Conservation (phyloP, 2,113 vertebrate genomes). For the Procapra przewalskii region DNA sequence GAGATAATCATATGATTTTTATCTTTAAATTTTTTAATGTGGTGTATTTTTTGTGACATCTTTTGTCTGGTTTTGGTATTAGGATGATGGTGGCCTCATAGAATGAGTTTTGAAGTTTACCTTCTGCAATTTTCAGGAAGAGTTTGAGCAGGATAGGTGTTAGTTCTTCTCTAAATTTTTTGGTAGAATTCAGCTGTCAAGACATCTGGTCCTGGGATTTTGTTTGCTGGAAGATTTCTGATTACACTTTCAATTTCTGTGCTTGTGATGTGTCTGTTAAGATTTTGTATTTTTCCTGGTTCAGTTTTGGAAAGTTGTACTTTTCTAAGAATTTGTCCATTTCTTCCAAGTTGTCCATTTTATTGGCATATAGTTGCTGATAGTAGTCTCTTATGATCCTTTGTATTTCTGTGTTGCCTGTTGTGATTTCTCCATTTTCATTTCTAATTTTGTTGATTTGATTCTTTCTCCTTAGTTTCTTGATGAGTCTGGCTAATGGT, state of each 20-base stretch:
- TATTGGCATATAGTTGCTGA: neutral
- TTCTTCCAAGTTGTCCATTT: neutral
- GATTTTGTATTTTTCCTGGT: neutral
- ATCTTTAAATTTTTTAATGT: too few relatives aligned
- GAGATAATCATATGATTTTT: too few relatives aligned
- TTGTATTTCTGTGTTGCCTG: neutral
- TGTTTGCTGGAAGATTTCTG: too few relatives aligned
- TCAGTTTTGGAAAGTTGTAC: neutral
- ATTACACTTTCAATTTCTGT: neutral
- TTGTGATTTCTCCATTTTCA: neutral
- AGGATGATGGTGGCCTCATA: too few relatives aligned
- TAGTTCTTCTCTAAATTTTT: too few relatives aligned
- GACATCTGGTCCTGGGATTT: too few relatives aligned
- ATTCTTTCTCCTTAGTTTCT: neutral
- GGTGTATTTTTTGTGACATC: too few relatives aligned
- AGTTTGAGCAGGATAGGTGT: too few relatives aligned
- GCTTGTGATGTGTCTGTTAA: neutral
- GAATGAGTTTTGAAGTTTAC: too few relatives aligned
- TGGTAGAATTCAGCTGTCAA: too few relatives aligned
- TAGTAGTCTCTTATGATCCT: neutral
- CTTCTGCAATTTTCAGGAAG: too few relatives aligned
- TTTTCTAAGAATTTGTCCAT: neutral
- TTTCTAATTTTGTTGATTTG: neutral
- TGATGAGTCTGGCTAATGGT: neutral
- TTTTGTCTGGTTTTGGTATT: too few relatives aligned